Evolutionary conservation across 2,797 vertebrate genomes (phyloP).

Genomic region (Crenichthys baileyi): DNA sequence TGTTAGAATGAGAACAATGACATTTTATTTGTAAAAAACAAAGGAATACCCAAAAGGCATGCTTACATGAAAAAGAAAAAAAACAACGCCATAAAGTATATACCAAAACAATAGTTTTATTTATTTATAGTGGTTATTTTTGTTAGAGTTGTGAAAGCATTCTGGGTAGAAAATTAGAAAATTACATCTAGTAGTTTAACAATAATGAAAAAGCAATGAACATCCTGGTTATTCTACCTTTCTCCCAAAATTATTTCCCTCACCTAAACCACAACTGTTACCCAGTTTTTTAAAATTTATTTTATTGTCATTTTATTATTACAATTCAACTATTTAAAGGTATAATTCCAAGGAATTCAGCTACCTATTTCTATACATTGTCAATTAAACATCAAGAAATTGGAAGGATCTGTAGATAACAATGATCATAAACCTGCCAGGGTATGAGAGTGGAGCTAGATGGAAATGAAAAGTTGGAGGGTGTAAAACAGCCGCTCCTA

Average conservation of each 20-base stretch:
- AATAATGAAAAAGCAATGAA: background rate
- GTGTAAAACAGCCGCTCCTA: conserved; percentile 5
- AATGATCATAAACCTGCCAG: conserved; percentile 11
- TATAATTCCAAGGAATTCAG: no score
- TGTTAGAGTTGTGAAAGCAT: background rate
- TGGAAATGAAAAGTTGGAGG: background rate
- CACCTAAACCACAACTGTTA: background rate
- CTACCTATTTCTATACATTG: background rate
- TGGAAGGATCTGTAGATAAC: background rate
- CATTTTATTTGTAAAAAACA: background rate
- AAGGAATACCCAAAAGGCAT: background rate
- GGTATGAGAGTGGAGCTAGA: background rate
- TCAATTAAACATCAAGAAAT: no score
- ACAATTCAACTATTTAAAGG: no score
- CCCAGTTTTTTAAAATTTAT: no score
- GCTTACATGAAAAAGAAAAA: no score
- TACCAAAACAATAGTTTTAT: background rate
- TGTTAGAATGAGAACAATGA: background rate
- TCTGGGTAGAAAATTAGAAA: background rate
- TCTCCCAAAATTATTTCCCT: background rate
- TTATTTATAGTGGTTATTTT: no score
- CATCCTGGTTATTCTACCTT: background rate
- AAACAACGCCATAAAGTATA: background rate
- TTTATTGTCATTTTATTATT: no score
- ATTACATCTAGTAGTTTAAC: background rate